Base-by-base conservation (phyloP, 1,140 invertebrate genomes). In the Dryas iulia region DNA sequence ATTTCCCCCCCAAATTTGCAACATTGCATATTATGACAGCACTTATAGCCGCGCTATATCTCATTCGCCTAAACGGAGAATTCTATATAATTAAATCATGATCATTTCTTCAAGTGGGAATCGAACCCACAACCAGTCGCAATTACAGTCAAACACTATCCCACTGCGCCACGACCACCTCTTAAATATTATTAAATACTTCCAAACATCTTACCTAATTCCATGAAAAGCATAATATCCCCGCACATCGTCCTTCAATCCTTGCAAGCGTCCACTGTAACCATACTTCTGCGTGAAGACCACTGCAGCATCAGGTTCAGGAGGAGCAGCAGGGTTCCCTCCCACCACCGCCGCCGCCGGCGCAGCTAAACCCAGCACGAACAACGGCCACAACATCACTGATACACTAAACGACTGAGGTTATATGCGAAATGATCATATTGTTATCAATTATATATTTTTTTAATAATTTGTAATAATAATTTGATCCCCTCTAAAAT, bases 231-330 rank as follows among this genome's bases (percentile, higher is more conserved):
- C 83, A 57, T 90, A 91, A 66, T 90, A 91, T 68, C 86, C 87
- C 3, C 78, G 71, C 12, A 14, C 63, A 25, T 86, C 78, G 63
- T 90, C 77, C 70, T 86, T 89, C 25, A 88, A 76, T 12, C 94
- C 94, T 65, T 92, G 87, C 21, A 94, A 77, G 59, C 93, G 83
- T 1, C 93, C 93, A 66, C 93, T 89, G 66, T 84, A 81, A 12
- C 93, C 92, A 61, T 92, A 86, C 77, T 92, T 91, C 62, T 93
- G 89, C 0, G 93, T 87, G 78, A 93, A 94, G 5, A 94, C 92
- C 6, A 93, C 92, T 0, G 94, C 94, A 39, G 94, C 93, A 71
- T 95, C 94, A 28, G 90, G 89, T 30, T 94, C 93, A 0, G 94
- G 94, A 0, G 90, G 74, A 3, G 92, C 89, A 1, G 94, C 94